Evolutionary conservation across 2,113 vertebrate genomes (phyloP).

Genomic region (Sinocyclocheilus rhinocerous): DNA sequence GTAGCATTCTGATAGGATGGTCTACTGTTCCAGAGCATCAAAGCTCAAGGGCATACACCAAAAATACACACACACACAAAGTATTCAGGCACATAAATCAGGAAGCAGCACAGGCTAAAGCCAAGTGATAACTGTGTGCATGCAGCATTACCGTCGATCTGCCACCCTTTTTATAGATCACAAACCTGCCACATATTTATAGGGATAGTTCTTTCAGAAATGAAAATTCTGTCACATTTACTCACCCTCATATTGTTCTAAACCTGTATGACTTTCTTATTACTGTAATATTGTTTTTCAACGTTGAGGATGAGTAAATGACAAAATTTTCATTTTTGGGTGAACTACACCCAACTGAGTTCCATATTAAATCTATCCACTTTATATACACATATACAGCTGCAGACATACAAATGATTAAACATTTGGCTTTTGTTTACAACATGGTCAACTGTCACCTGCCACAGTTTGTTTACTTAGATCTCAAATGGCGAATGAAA

Average conservation of each 20-base stretch:
- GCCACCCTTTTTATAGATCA: not conserved
- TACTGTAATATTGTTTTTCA: too few species aligned
- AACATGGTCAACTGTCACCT: not conserved
- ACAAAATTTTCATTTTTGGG: not conserved
- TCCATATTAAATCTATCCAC: not conserved
- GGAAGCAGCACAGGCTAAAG: conserved; percentile 16
- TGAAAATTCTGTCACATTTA: not conserved
- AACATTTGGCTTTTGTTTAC: not conserved
- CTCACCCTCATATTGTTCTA: not conserved
- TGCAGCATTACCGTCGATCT: conserved; percentile 48
- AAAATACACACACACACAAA: conserved; percentile 24
- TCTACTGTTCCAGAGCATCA: conserved; percentile 36
- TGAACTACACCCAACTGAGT: not conserved
- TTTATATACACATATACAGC: not conserved
- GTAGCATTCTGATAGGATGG: conserved; percentile 38
- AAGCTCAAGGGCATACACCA: conserved; percentile 37
- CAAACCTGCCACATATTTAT: not conserved
- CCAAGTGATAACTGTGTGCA: conserved; percentile 15
- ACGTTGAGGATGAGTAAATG: not conserved
- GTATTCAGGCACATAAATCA: conserved; percentile 35
- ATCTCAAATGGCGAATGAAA: not conserved
- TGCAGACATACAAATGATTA: not conserved
- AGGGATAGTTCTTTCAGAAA: not conserved
- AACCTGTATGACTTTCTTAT: not conserved
- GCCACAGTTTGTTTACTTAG: not conserved